A percentile compares a stretch with the other conserved stretches of the same genome.
phyloP scores from a whole-genome alignment of 2,113 vertebrate genomes.

The Chlamydotis undulata region DNA sequence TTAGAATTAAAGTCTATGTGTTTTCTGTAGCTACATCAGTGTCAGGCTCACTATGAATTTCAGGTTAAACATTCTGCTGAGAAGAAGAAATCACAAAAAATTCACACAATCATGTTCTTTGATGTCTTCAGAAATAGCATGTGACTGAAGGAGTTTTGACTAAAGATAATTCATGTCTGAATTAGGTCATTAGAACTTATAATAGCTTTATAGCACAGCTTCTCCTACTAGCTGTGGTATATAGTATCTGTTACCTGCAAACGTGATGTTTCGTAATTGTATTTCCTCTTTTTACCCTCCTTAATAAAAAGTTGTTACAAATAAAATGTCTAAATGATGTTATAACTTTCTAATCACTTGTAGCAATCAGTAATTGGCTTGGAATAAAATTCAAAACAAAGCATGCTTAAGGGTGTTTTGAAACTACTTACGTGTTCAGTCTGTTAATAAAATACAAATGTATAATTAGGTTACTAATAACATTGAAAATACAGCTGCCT shows the following conservation, averaged over 20 bases:
- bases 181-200: background rate
- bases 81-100: background rate
- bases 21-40: background rate
- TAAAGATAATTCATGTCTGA: background rate
- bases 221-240: background rate
- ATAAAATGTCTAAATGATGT: background rate
- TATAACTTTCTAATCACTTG: background rate
- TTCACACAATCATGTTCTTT: background rate
- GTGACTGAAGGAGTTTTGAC: background rate
- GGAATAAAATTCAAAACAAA: background rate
- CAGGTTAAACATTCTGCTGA: background rate
- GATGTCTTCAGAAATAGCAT: background rate
- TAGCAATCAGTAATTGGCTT: background rate
- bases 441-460: background rate
- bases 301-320: background rate
- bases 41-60: background rate
- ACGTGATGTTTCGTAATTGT: background rate
- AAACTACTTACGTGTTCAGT: background rate
- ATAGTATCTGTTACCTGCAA: background rate
- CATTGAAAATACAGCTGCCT: background rate
- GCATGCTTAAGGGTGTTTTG: background rate
- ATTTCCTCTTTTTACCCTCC: background rate
- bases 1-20: background rate
- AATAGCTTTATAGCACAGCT: background rate
- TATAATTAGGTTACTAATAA: background rate